These are phyloP conservation scores for Lycaon pictus DNA, from an alignment of 2,113 vertebrate genomes.

Conservation along the genomic window DNA sequence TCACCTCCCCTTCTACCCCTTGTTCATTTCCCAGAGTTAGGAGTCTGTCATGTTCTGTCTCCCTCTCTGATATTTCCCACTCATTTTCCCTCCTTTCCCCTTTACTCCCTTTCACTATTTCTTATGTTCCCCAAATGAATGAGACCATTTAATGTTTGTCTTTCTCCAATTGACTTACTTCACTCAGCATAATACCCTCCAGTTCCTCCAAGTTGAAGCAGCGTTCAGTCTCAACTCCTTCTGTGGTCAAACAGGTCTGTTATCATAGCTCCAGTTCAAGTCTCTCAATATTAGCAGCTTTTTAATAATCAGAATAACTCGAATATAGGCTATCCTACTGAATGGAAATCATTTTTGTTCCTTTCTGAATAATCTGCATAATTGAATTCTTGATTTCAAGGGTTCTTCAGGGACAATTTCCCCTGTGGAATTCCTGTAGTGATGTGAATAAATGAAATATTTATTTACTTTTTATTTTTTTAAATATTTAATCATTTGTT, in stretches of 20 bases:
- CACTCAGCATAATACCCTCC: too few species aligned
- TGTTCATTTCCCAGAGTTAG: too few species aligned
- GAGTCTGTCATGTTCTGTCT: too few species aligned
- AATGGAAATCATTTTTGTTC: background rate
- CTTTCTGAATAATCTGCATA: background rate
- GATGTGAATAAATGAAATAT: background rate
- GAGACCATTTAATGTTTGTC: too few species aligned
- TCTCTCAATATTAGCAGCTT: background rate
- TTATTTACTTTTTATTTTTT: background rate
- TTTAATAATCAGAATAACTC: background rate
- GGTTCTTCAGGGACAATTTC: background rate
- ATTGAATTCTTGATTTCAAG: background rate
- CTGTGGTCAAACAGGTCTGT: background rate
- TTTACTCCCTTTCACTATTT: too few species aligned
- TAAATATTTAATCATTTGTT: background rate
- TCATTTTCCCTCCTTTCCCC: too few species aligned
- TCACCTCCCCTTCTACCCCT: too few species aligned
- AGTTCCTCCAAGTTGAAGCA: too few species aligned
- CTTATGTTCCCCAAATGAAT: too few species aligned
- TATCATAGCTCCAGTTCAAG: background rate
- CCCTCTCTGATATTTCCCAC: too few species aligned
- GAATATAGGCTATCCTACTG: background rate
- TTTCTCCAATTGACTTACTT: too few species aligned
- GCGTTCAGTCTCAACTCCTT: background rate
- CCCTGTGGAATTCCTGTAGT: background rate